Conservation (phyloP, 2,888 invertebrate species). For the Xestobium rufovillosum region DNA sequence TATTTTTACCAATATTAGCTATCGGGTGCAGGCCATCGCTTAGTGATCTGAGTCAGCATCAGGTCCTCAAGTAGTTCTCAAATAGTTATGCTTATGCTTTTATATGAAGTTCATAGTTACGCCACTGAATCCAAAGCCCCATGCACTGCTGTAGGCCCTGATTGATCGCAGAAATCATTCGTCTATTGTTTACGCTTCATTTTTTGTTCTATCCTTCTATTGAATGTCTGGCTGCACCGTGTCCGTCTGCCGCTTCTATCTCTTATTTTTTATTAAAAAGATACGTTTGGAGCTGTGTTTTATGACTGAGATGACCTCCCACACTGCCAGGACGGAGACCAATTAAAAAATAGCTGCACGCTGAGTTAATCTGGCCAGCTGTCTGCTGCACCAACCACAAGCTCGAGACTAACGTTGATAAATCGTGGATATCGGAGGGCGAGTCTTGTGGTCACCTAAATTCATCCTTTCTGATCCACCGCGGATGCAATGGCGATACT, state of each 20-base stretch:
- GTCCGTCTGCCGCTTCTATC: no score
- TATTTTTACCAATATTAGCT: no score
- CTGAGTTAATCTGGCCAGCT: conserved; percentile 34
- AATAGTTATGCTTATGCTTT: no score
- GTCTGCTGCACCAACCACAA: conserved; percentile 37
- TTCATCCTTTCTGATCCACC: no score
- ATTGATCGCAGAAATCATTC: conserved; percentile 1
- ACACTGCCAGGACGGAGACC: conserved; percentile 33
- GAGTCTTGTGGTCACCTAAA: no score
- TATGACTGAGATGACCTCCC: conserved; percentile 30
- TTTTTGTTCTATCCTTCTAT: background rate
- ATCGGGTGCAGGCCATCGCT: no score
- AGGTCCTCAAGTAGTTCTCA: no score
- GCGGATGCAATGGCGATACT: no score
- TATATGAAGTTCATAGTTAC: no score
- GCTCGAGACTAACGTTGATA: conserved; percentile 33
- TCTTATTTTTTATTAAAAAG: background rate
- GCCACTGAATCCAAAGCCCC: no score
- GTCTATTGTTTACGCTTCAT: conserved; percentile 1
- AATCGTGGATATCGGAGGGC: conserved; percentile 33
- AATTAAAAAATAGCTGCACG: conserved; percentile 43
- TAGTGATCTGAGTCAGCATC: no score
- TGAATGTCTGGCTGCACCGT: no score
- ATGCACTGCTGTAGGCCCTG: background rate
- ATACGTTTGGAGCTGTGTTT: conserved; percentile 25